Evolutionary conservation across 2,888 invertebrate genomes (phyloP), one percentile per base, ranked within the genome.

Genomic region (Mesorhabditis spiculigera): DNA sequence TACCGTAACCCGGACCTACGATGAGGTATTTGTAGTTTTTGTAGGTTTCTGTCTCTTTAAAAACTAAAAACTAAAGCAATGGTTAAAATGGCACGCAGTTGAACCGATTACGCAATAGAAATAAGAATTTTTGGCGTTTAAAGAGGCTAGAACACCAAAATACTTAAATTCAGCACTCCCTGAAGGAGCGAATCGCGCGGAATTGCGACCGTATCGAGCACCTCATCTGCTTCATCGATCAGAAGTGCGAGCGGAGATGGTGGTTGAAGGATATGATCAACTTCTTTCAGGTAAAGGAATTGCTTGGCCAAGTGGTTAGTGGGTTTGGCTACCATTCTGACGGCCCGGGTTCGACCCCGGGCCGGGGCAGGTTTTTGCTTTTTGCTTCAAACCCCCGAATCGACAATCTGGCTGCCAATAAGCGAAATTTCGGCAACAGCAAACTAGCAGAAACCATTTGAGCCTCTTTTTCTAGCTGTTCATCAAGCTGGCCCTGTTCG

Each of bases 221-320:
- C 43, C 67, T 78, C 16, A 73, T 80, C 67, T 74, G 75, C 50
- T 80, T 78, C 74, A 76, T 80, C 28, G 80, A 80, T 68, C 74
- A 76, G 64, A 80, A 80, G 67, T 77, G 76, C 6, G 77, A 80
- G 63, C 65, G 79, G 41, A 41, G 80, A 5, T 80, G 80, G 80
- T 80, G 80, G 80, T 70, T 80, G 42, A 65, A 75, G 43, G 80
- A 80, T 63, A 74, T 80, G 13, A 79, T 80, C 63, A 77, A 77
- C 50, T 78, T 80, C 67, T 71, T 73, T 50, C 77, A 80, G 70
- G 76, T 75, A 28, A 5, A 45, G 5, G 10, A n/a, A 16, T 16
- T 5, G 41, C 10, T 2, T n/a, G 43, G n/a, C 65, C n/a, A 65
- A 4, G 41, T 63, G 13, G 10, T 58, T 58, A 58, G 58, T 13